A percentile compares a stretch with the other conserved stretches of the same genome.
Evolutionary conservation across 2,888 invertebrate species (phyloP).

Genomic region (Exephanes ischioxanthus): DNA sequence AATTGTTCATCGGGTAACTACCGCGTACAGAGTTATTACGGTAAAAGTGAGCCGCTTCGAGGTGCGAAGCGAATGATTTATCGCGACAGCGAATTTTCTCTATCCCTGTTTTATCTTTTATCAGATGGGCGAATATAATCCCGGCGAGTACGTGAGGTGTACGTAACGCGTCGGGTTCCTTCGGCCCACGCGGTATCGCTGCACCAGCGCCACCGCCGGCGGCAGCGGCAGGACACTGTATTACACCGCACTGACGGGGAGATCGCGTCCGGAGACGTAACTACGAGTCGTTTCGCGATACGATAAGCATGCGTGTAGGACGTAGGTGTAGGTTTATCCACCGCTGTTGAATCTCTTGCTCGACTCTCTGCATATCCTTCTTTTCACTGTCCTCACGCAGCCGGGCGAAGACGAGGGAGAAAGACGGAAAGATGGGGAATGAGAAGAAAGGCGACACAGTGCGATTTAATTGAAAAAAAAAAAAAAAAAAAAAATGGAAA

Average conservation of each 20-base stretch:
- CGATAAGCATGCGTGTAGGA: conserved; percentile 37
- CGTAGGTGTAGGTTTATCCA: not conserved
- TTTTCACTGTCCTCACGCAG: conserved; percentile 8
- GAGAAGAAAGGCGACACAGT: not conserved
- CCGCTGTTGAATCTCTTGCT: not conserved
- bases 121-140: not conserved
- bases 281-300: conserved; percentile 28
- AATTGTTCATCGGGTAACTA: conserved; percentile 23
- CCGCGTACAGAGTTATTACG: not conserved
- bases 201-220: conserved; percentile 16
- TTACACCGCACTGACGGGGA: not conserved
- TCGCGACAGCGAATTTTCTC: conserved; percentile 16
- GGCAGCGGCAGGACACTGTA: conserved; percentile 15
- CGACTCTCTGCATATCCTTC: not conserved
- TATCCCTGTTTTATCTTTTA: conserved; percentile 21
- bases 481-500: not conserved
- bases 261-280: conserved; percentile 17
- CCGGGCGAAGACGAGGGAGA: not conserved
- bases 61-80: conserved; percentile 40
- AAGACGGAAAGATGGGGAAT: not conserved
- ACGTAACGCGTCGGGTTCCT: conserved; percentile 14
- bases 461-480: conserved; percentile 18
- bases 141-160: not conserved
- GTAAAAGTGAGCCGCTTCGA: conserved; percentile 12
- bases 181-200: conserved; percentile 34